Base-by-base conservation (phyloP, 2,888 invertebrate species). In the Coleophora deauratella region DNA sequence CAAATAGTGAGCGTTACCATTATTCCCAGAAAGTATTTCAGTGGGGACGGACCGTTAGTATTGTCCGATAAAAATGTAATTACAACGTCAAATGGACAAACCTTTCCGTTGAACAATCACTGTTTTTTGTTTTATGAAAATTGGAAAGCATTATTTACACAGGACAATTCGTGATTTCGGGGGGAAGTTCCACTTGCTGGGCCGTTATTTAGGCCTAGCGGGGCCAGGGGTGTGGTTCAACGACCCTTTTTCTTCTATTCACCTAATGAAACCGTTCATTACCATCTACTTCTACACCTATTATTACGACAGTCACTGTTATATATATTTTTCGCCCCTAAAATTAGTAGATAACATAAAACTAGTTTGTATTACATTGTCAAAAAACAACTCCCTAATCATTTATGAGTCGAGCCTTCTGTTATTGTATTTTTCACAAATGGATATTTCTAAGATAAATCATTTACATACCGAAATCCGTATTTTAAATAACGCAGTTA, bases 191-290 rank as follows among this genome's bases (percentile, higher is more conserved):
- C 31, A n/a, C 10, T 31, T 9, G 31, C 31, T 31, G 2, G 31
- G 31, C 11, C 31, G 31, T 31, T 11, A 31, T n/a, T 11, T 31
- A 6, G 27, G 27, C 33, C 31, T n/a, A n/a, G n/a, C n/a, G n/a
- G 35, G 41, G 4, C 39, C 33, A 9, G 27, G 37, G 37, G 43
- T 31, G 40, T 27, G 42, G 41, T 34, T 21, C 39, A 35, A 37
- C 28, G 41, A 45, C 14, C 36, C 48, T 59, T 21, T 21, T 21
- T 53, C 50, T 54, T 35, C 36, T 40, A 21, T 21, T 57, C 52
- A 44, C 46, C 52, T 53, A 61, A 66, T 66, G 54, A 50, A 51
- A 53, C 54, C 47, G 49, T 53, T 59, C 57, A 56, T 65, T 60
- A 57, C 55, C 56, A 51, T 48, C 59, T 54, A 57, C 55, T 61